These are phyloP conservation scores for Otolemur garnettii DNA, from an alignment of 2,113 vertebrate species.

Conservation along the genomic window DNA sequence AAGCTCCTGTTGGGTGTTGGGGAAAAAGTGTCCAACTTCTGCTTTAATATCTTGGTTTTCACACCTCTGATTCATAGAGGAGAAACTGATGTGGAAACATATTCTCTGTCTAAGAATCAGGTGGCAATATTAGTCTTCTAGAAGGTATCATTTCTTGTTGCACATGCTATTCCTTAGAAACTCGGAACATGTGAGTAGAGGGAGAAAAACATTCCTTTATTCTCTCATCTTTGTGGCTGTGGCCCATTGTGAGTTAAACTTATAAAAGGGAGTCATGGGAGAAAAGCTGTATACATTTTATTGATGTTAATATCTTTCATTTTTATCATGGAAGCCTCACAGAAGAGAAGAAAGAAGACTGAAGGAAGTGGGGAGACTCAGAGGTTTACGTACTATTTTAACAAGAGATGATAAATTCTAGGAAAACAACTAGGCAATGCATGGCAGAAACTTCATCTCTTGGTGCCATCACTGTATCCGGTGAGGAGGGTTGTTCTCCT, in stretches of 20 bases:
- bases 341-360: not conserved
- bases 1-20: not conserved
- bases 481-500: not conserved
- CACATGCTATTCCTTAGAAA: not conserved
- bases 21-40: not conserved
- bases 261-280: not conserved
- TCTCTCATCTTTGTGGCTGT: not conserved
- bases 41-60: not conserved
- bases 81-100: not conserved
- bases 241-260: not conserved
- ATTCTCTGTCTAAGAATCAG: not conserved
- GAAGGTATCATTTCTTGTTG: not conserved
- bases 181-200: not conserved
- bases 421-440: not conserved
- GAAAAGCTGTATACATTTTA: not conserved
- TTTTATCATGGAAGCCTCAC: not conserved
- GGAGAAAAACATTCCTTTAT: not conserved
- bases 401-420: not conserved
- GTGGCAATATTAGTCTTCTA: not conserved
- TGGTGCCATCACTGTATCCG: not conserved
- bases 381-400: not conserved
- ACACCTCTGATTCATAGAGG: not conserved
- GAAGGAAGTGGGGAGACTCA: not conserved
- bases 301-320: not conserved
- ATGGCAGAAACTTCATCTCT: not conserved